Base-by-base conservation (phyloP, 2,888 invertebrate genomes). In the Dugesia japonica region DNA sequence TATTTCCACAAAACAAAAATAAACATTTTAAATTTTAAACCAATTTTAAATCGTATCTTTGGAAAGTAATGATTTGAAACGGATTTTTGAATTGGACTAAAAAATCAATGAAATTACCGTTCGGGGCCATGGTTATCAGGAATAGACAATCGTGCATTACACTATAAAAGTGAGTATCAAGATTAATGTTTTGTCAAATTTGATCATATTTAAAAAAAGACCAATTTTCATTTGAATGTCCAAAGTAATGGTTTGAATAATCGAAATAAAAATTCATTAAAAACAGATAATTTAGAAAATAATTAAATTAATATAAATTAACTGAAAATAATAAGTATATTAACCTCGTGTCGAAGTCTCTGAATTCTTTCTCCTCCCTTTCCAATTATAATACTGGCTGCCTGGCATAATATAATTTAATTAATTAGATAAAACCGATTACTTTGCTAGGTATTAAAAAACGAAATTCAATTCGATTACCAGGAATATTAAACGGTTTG, bases 221-320 rank as follows among this genome's bases (percentile, higher is more conserved):
- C 56, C 56, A 56, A 56, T 56, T 56, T n/a, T 56, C 56, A 56
- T 56, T 56, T 23, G 56, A 56, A n/a, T 56, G n/a, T 56, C 56
- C 56, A 56, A 13, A 20, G 56, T 56, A 31, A 31, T 31, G 56
- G 23, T 56, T 56, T 23, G 56, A 56, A 23, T 1, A 56, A n/a
- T 56, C 56, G 56, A 23, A 56, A 56, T 56, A 23, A 56, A 56
- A 56, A 56, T 56, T 56, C 56, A 56, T 56, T 56, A 56, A 56
- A 56, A 38, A 38, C 17, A 38, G n/a, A 31, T 31, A 31, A 31
- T 31, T 31, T 13, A 31, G 38, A 13, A 56, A 56, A 56, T 20
- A 56, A 20, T 56, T 20, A 56, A 56, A 56, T 38, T 56, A 20
- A n/a, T 20, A 56, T 20, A n/a, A 20, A 56, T 38, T 17, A 56